phyloP scores from a whole-genome alignment of 1,140 invertebrate genomes.

The Mactra quadrangularis region DNA sequence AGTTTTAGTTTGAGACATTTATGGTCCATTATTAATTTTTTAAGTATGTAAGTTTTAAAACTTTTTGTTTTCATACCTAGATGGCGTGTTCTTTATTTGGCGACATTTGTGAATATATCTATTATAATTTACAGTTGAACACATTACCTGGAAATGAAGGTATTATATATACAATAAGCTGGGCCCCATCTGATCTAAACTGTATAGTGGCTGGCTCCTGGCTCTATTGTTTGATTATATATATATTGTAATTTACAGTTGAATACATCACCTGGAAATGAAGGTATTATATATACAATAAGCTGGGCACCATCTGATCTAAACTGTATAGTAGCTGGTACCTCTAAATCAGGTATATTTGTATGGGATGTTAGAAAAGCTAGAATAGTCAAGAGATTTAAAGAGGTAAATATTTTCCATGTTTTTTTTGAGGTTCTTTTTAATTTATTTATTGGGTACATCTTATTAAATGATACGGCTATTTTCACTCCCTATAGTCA shows the following conservation, averaged over 20 bases:
- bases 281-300: conserved; percentile 84
- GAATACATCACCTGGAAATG: conserved; percentile 82
- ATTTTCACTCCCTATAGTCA: too few species aligned
- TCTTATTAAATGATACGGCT: too few species aligned
- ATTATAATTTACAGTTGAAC: conserved; percentile 80
- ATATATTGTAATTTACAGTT: conserved; percentile 72
- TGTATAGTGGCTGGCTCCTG: conserved; percentile 84
- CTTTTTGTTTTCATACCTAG: too few species aligned
- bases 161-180: conserved; percentile 84
- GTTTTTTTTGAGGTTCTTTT: too few species aligned
- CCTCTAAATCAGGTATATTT: conserved; percentile 83
- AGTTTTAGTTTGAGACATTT: too few species aligned
- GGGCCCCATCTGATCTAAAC: conserved; percentile 84
- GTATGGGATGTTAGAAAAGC: conserved; percentile 83
- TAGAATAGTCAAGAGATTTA: conserved; percentile 80
- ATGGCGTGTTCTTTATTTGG: too few species aligned
- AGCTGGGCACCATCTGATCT: conserved; percentile 85
- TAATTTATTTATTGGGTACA: too few species aligned
- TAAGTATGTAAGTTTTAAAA: too few species aligned
- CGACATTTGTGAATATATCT: too few species aligned
- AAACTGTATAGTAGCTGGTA: conserved; percentile 84
- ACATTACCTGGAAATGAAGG: conserved; percentile 84
- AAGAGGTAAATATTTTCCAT: conserved; percentile 73
- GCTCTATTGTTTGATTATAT: too few species aligned
- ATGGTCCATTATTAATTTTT: too few species aligned